These are phyloP conservation scores for Asteroscopus sphinx DNA, from an alignment of 2,888 invertebrate species.

Conservation along the genomic window DNA sequence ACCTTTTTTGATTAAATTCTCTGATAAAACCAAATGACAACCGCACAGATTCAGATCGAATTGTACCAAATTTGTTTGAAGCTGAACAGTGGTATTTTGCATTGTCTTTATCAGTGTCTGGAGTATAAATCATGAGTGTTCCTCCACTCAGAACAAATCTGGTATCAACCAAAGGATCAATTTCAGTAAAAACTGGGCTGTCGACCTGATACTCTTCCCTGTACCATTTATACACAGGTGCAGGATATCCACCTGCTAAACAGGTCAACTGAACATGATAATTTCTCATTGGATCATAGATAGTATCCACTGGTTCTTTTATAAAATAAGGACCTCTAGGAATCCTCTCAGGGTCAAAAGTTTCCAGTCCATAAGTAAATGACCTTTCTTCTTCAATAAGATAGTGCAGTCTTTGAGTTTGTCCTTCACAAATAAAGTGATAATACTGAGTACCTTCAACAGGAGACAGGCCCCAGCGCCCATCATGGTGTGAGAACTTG, in stretches of 20 bases:
- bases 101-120: slow-evolving; percentile 94
- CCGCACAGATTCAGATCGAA: slow-evolving; percentile 96
- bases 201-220: slow-evolving; percentile 96
- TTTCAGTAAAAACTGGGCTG: slow-evolving; percentile 92
- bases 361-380: slow-evolving; percentile 96
- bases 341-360: slow-evolving; percentile 94
- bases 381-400: slow-evolving; percentile 93
- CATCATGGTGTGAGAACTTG: slow-evolving; percentile 92
- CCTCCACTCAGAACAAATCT: slow-evolving; percentile 97
- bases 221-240: slow-evolving; percentile 97
- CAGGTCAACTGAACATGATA: slow-evolving; percentile 95
- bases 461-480: slow-evolving; percentile 96
- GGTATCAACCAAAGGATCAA: slow-evolving; percentile 93
- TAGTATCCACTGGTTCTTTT: slow-evolving; percentile 94
- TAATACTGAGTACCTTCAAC: slow-evolving; percentile 94
- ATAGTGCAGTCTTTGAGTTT: slow-evolving; percentile 92
- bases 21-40: slow-evolving; percentile 97
- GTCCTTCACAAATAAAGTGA: slow-evolving; percentile 97
- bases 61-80: slow-evolving; percentile 96
- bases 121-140: slow-evolving; percentile 95
- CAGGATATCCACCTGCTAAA: slow-evolving; percentile 96
- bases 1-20: slow-evolving; percentile 96
- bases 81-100: slow-evolving; percentile 98
- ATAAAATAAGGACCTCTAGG: slow-evolving; percentile 97
- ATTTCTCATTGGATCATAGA: slow-evolving; percentile 94